Conservation (phyloP, 2,113 vertebrate species). For the Xiphophorus maculatus region DNA sequence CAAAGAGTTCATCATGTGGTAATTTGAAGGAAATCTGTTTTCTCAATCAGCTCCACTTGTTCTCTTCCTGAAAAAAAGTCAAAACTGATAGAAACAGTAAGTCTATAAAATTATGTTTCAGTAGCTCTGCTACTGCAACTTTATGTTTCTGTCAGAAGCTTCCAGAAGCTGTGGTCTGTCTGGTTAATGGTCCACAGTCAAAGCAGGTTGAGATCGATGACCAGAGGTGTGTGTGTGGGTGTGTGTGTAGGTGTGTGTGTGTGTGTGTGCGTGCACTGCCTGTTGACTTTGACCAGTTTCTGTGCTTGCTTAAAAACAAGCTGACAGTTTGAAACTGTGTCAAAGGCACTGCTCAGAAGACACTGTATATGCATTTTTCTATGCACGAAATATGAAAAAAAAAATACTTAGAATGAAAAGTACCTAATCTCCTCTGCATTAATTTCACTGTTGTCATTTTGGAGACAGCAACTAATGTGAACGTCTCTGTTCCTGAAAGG, state of each 20-base stretch:
- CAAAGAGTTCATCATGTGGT: no score
- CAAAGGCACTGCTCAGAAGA: neutral
- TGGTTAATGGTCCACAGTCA: constrained; percentile 17
- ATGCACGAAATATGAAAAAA: neutral
- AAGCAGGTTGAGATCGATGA: constrained; percentile 26
- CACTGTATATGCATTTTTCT: neutral
- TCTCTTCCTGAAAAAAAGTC: no score
- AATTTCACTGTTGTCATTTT: neutral
- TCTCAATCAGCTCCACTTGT: no score
- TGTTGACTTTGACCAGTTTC: constrained; percentile 20
- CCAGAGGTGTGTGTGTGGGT: no score
- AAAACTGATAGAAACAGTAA: no score
- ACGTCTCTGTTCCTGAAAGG: neutral
- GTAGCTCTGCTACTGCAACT: neutral
- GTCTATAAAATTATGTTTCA: neutral
- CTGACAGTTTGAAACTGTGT: neutral
- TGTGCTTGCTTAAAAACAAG: constrained; percentile 4
- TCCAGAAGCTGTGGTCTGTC: neutral
- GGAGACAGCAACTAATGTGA: neutral
- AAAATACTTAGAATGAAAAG: neutral
- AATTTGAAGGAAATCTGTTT: no score
- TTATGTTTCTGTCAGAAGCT: neutral
- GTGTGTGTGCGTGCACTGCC: constrained; percentile 42
- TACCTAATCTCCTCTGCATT: neutral
- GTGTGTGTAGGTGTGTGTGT: no score